These are phyloP conservation scores for Microctonus brassicae DNA, from an alignment of 2,888 invertebrate genomes.

Conservation along the genomic window DNA sequence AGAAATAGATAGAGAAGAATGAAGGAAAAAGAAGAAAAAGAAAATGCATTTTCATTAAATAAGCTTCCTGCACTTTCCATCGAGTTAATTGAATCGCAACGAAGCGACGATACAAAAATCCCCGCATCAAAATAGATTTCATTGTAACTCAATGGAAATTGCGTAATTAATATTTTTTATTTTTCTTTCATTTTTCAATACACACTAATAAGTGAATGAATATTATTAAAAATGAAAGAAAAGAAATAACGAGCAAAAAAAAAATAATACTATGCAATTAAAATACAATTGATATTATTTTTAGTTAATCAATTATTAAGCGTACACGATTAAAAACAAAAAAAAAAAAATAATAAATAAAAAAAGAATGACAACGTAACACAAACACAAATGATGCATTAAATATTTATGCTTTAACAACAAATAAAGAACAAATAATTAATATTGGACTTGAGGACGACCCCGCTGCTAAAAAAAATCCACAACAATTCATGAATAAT, in stretches of 20 bases:
- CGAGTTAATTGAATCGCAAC: conserved; percentile 61
- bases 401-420: conserved; percentile 10
- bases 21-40: neutral
- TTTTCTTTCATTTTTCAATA: conserved; percentile 9
- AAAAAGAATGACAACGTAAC: neutral
- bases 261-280: conserved; percentile 6
- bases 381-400: neutral
- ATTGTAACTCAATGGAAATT: conserved; percentile 67
- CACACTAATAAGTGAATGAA: conserved; percentile 7
- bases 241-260: neutral
- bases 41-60: conserved; percentile 9
- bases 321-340: conserved; percentile 25
- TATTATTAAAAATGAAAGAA: neutral
- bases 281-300: neutral
- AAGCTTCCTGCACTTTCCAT: conserved; percentile 63
- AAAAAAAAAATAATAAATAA: conserved; percentile 34
- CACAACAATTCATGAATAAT: neutral
- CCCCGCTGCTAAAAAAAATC: conserved; percentile 45
- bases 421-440: conserved; percentile 23
- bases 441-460: conserved; percentile 70
- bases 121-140: conserved; percentile 22
- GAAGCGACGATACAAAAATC: conserved; percentile 35
- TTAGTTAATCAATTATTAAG: conserved; percentile 43
- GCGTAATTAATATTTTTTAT: conserved; percentile 40
- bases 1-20: neutral